Evolutionary conservation across 2,888 invertebrate species (phyloP).

Genomic region (Creontiades dilutus): DNA sequence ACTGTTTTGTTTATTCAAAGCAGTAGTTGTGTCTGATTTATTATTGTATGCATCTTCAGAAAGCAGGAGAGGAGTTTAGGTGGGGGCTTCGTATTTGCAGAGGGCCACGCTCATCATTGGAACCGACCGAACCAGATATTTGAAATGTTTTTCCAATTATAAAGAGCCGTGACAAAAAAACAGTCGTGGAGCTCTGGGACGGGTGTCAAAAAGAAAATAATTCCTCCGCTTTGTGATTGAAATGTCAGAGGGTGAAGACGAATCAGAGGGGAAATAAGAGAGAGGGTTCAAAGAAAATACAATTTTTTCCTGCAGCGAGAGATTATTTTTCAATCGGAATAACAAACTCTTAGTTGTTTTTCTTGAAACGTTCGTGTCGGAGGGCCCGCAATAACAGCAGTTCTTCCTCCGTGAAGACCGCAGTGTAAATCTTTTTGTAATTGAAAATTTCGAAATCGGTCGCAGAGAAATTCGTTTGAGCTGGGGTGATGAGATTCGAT

Average conservation of each 20-base stretch:
- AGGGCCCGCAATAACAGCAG: slow-evolving; percentile 16
- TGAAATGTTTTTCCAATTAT: slow-evolving; percentile 57
- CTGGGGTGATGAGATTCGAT: neutral
- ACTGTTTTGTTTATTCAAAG: too few relatives aligned
- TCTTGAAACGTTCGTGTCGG: slow-evolving; percentile 5
- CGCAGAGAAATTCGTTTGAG: neutral
- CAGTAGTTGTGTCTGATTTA: too few relatives aligned
- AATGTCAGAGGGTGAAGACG: slow-evolving; percentile 27
- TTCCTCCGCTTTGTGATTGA: slow-evolving; percentile 53
- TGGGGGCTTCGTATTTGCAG: neutral
- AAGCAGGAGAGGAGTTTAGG: too few relatives aligned
- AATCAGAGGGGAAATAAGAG: neutral
- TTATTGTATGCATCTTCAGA: too few relatives aligned
- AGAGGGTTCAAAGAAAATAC: slow-evolving; percentile 47
- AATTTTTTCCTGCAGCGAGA: slow-evolving; percentile 49
- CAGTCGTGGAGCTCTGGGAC: slow-evolving; percentile 1
- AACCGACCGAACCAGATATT: slow-evolving; percentile 1
- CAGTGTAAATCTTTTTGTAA: slow-evolving; percentile 70
- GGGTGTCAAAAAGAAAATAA: slow-evolving; percentile 47
- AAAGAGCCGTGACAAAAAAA: slow-evolving; percentile 62
- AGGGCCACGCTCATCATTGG: neutral
- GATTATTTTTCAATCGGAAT: slow-evolving; percentile 71
- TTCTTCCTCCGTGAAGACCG: neutral
- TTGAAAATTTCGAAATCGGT: slow-evolving; percentile 53
- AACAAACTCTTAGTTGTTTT: slow-evolving; percentile 67